Evolutionary conservation across 2,888 invertebrate species (phyloP).

Genomic region (Eledone cirrhosa): DNA sequence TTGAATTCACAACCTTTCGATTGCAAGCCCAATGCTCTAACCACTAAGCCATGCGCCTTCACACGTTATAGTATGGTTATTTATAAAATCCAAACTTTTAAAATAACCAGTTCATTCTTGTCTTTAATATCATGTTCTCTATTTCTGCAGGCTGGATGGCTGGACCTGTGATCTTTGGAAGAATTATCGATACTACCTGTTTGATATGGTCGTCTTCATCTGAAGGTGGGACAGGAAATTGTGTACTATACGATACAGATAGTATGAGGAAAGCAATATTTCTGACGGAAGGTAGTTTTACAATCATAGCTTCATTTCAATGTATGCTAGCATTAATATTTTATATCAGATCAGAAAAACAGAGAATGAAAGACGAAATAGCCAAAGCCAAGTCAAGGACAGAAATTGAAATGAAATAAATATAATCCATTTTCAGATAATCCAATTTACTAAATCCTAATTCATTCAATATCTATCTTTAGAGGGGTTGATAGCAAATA

Average conservation of each 20-base stretch:
- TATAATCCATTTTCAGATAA: too few relatives aligned
- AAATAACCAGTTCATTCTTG: too few relatives aligned
- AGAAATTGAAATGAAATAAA: neutral
- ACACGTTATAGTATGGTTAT: too few relatives aligned
- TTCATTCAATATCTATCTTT: too few relatives aligned
- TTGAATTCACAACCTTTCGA: too few relatives aligned
- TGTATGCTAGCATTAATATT: neutral
- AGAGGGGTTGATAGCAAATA: too few relatives aligned
- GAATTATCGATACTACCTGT: slow-evolving; percentile 31
- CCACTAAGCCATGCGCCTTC: too few relatives aligned
- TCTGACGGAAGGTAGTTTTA: neutral
- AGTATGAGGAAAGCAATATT: neutral
- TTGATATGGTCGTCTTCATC: slow-evolving; percentile 17
- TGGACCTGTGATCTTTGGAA: slow-evolving; percentile 32
- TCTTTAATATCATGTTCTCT: too few relatives aligned
- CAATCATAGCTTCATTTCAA: neutral
- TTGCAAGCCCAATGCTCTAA: too few relatives aligned
- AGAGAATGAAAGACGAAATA: neutral
- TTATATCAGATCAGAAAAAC: neutral
- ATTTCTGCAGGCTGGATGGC: slow-evolving; percentile 33
- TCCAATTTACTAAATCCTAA: too few relatives aligned
- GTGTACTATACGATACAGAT: neutral
- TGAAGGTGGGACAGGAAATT: neutral
- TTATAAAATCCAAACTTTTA: too few relatives aligned
- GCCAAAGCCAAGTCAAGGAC: neutral